Evolutionary conservation across 2,113 vertebrate genomes (phyloP).

Genomic region (Noturus placidus): DNA sequence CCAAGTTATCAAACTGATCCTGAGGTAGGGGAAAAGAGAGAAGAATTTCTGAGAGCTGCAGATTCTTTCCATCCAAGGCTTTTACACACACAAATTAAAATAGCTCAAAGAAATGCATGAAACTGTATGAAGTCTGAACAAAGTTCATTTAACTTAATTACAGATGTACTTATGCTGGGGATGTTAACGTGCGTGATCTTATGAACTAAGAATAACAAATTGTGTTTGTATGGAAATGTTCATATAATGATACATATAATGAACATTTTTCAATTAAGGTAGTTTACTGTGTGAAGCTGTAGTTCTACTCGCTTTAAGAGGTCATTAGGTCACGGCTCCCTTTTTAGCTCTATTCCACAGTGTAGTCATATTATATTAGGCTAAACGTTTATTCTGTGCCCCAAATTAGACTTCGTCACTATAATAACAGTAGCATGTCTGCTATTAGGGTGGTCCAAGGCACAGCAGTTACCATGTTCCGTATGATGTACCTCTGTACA

Average conservation of each 20-base stretch:
- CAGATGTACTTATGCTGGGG: background rate
- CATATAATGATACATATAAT: background rate
- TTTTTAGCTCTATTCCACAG: constrained; percentile 7
- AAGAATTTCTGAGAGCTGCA: background rate
- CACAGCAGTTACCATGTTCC: background rate
- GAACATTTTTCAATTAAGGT: background rate
- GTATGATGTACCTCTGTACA: background rate
- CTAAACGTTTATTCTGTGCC: background rate
- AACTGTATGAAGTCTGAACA: background rate
- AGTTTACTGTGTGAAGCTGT: background rate
- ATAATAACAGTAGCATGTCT: background rate
- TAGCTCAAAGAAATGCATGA: background rate
- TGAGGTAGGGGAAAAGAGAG: constrained; percentile 47
- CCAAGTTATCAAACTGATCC: constrained; percentile 77
- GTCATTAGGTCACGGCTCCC: background rate
- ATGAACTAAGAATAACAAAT: background rate
- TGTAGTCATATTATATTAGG: background rate
- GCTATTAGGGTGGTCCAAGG: background rate
- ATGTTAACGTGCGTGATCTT: background rate
- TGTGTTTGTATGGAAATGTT: background rate
- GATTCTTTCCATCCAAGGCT: background rate
- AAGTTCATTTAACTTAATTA: background rate
- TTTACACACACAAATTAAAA: background rate
- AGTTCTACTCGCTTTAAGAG: background rate
- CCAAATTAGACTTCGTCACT: background rate